Base-by-base conservation (phyloP, 1,140 invertebrate genomes). In the Drosophila kurseongensis region DNA sequence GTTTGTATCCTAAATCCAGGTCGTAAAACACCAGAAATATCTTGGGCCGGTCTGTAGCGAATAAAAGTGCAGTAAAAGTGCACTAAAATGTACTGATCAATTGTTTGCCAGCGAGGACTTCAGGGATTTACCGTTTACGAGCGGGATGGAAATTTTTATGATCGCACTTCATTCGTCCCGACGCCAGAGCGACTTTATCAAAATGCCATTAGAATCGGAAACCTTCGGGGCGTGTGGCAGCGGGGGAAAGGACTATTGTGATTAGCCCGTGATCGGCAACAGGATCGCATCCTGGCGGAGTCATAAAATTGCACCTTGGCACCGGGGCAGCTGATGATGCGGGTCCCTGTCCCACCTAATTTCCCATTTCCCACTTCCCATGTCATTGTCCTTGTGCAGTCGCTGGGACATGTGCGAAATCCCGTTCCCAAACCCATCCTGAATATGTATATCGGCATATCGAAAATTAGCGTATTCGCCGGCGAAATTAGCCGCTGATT, bases 401-500 rank as follows among this genome's bases (percentile, higher is more conserved):
- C 67, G 18, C 12, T 29, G 32, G 36, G 60, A 77, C 78, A 61
- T 77, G 61, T 67, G 74, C 67, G 48, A 74, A 59, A 67, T 45
- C 29, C 14, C 41, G 18, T 27, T n/a, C 6, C 18, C 13, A 6
- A n/a, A n/a, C 10, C 44, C 44, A 35, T 65, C 35, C 29, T 35
- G 10, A 59, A 69, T 52, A 36, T 42, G 12, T 8, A 10, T 5
- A 16, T 44, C 38, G 14, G n/a, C 32, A 57, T 27, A 45, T 66
- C 45, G 54, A 14, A 85, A 84, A 84, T 84, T 84, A 84, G 81
- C 80, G 80, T 83, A 85, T 83, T 63, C 81, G 57, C 13, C 41
- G 27, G 29, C 13, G 48, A 67, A 84, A 83, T 85, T 85, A 83
- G 55, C 42, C 9, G 65, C 32, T 32, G 60, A 66, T 83, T 76